Evolutionary conservation across 2,888 invertebrate species (phyloP).

Genomic region (Arctia plantaginis): DNA sequence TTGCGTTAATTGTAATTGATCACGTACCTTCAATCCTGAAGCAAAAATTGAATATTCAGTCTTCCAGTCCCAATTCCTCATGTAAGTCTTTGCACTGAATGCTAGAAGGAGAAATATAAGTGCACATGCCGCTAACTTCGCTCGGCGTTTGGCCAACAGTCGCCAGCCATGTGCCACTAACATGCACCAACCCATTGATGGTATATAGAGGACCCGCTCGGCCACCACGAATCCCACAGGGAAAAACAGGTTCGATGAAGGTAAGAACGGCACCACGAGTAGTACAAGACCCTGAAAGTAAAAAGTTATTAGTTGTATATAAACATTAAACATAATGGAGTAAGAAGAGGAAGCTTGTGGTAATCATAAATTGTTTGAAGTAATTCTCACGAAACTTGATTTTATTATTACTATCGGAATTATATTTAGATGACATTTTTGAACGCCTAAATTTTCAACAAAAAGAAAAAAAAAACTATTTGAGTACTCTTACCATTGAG

Average conservation of each 20-base stretch:
- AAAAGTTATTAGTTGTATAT: conserved; percentile 15
- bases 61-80: conserved; percentile 97
- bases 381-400: not conserved
- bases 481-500: conserved; percentile 72
- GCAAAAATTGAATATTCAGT: conserved; percentile 97
- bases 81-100: conserved; percentile 94
- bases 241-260: conserved; percentile 98
- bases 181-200: conserved; percentile 98
- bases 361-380: not conserved
- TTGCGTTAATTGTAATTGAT: not conserved
- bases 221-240: conserved; percentile 99
- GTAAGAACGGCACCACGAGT: conserved; percentile 96
- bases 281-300: conserved; percentile 92
- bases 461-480: not conserved
- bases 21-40: conserved; percentile 91
- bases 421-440: not conserved
- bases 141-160: conserved; percentile 88
- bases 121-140: conserved; percentile 89
- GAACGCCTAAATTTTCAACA: not conserved
- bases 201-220: conserved; percentile 97
- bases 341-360: not conserved
- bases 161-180: conserved; percentile 95
- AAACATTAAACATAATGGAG: not conserved
- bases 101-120: conserved; percentile 90
- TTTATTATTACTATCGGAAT: not conserved